A percentile compares a stretch with the other conserved stretches of the same genome.
phyloP scores from a whole-genome alignment of 2,113 vertebrate species.

The Antechinus flavipes region DNA sequence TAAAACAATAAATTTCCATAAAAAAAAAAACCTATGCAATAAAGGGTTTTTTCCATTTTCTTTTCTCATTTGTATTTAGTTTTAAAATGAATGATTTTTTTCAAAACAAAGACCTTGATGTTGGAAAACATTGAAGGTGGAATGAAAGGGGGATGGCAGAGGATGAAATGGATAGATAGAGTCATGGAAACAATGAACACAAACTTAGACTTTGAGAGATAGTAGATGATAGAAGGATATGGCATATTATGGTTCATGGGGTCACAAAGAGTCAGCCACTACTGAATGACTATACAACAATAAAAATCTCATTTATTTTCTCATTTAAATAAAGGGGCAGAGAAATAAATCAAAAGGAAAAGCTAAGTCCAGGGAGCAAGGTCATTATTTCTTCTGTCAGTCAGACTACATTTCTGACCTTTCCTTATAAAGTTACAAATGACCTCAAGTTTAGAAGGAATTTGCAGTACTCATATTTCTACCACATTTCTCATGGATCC shows the following conservation, averaged over 20 bases:
- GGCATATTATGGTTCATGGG: neutral
- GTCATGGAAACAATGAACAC: neutral
- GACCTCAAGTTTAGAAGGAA: neutral
- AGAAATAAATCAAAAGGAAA: neutral
- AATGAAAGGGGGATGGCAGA: neutral
- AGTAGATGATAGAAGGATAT: neutral
- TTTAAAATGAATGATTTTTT: neutral
- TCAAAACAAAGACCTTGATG: neutral
- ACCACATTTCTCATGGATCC: neutral
- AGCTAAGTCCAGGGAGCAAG: neutral
- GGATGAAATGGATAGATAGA: neutral
- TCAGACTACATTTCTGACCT: neutral
- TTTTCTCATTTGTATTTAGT: neutral
- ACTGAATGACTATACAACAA: neutral
- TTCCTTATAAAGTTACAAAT: neutral
- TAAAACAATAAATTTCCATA: no score
- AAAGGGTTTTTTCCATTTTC: neutral
- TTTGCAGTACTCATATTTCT: neutral
- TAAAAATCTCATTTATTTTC: neutral
- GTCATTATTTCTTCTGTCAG: neutral
- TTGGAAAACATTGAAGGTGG: neutral
- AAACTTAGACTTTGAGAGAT: neutral
- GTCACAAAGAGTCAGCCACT: neutral
- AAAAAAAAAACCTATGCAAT: no score
- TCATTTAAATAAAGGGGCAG: neutral